phyloP scores from a whole-genome alignment of 2,888 invertebrate species.

The Agrilus biguttatus region DNA sequence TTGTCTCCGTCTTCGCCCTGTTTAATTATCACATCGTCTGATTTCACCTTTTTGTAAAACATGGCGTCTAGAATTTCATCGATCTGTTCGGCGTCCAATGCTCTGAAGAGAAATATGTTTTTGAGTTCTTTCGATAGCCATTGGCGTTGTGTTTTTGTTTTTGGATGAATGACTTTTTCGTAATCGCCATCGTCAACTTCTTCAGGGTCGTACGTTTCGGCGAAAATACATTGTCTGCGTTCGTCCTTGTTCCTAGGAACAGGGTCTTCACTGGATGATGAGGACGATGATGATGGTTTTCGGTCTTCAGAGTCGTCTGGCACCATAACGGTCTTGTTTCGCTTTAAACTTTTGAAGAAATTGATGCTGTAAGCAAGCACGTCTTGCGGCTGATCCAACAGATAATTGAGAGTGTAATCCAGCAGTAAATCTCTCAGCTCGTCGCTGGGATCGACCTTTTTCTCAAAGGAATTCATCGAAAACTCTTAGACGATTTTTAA shows the following conservation, averaged over 20 bases:
- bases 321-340: not conserved
- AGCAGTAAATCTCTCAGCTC: not conserved
- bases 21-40: slow-evolving; percentile 73
- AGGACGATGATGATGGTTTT: not conserved
- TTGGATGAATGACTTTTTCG: slow-evolving; percentile 66
- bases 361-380: not conserved
- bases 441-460: too few relatives aligned
- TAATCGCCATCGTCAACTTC: slow-evolving; percentile 67
- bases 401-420: not conserved
- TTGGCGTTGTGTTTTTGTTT: slow-evolving; percentile 77
- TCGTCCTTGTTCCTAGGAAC: slow-evolving; percentile 27
- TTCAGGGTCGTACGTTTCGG: slow-evolving; percentile 88
- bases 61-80: slow-evolving; percentile 85
- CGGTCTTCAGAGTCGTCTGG: not conserved
- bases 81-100: slow-evolving; percentile 73
- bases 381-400: not conserved
- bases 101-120: slow-evolving; percentile 81
- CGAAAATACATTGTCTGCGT: slow-evolving; percentile 79
- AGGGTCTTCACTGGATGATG: not conserved
- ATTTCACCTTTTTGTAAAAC: slow-evolving; percentile 75
- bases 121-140: slow-evolving; percentile 71
- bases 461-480: too few relatives aligned
- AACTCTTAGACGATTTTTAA: too few relatives aligned
- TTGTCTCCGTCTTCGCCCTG: slow-evolving; percentile 92
- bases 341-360: not conserved